phyloP scores from a whole-genome alignment of 2,113 vertebrate genomes.

The Meriones unguiculatus region DNA sequence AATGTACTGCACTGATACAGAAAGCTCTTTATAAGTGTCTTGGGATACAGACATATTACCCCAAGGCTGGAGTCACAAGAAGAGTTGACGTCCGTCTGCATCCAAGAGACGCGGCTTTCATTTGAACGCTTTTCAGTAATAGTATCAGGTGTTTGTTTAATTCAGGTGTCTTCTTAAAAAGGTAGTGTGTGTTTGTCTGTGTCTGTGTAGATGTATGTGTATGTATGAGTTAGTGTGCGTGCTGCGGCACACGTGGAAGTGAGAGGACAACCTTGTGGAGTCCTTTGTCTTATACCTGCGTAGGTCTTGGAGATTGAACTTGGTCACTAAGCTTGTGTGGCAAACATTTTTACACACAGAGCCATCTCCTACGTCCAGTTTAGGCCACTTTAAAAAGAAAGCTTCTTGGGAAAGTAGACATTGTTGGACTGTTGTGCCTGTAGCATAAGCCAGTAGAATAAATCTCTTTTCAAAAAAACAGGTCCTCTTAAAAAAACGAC shows the following conservation, averaged over 20 bases:
- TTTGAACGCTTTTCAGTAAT: slow-evolving; percentile 48
- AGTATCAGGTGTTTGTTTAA: slow-evolving; percentile 48
- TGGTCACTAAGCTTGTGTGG: background rate
- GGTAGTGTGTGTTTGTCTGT: background rate
- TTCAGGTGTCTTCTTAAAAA: background rate
- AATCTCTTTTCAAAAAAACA: slow-evolving; percentile 8
- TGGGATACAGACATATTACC: background rate
- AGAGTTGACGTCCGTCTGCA: background rate
- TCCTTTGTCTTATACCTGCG: too few species aligned
- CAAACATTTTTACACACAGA: background rate
- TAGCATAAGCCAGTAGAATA: background rate
- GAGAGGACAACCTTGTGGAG: background rate
- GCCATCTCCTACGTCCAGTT: background rate
- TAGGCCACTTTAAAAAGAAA: background rate
- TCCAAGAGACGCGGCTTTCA: slow-evolving; percentile 5
- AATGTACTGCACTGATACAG: background rate
- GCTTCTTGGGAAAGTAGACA: background rate
- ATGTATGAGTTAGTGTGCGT: background rate
- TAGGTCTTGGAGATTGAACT: background rate
- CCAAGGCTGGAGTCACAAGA: background rate
- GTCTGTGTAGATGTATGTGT: background rate
- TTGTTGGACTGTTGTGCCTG: background rate
- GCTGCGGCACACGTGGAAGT: background rate
- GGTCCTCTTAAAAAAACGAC: background rate
- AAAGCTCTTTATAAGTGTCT: background rate